phyloP scores from a whole-genome alignment of 2,113 vertebrate genomes.

The Nyctibius bracteatus region DNA sequence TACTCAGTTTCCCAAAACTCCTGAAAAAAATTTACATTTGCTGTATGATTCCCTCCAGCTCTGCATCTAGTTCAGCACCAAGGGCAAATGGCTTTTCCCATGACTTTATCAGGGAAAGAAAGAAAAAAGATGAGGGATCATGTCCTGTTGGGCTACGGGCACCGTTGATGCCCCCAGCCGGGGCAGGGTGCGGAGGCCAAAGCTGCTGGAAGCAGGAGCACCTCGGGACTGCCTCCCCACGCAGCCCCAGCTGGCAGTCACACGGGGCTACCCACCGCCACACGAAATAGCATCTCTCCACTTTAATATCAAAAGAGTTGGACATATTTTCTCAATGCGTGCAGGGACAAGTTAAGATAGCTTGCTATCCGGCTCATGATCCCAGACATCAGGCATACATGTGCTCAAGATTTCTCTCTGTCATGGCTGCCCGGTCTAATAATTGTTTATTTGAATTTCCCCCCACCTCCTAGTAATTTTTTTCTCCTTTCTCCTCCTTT shows the following conservation, averaged over 20 bases:
- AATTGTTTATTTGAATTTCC: not conserved
- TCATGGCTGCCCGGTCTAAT: not conserved
- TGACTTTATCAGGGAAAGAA: not conserved
- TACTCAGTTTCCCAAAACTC: not conserved
- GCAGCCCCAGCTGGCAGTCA: not conserved
- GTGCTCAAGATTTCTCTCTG: not conserved
- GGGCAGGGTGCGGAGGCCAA: not conserved
- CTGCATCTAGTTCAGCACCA: accelerated
- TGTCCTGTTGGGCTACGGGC: accelerated
- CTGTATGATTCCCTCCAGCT: not conserved
- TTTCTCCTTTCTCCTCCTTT: not conserved
- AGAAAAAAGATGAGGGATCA: not conserved
- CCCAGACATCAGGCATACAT: not conserved
- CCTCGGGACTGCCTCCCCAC: not conserved
- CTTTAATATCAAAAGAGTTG: not conserved
- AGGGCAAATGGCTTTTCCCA: not conserved
- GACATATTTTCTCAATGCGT: not conserved
- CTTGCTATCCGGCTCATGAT: not conserved
- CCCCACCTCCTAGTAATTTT: not conserved
- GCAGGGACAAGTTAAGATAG: not conserved
- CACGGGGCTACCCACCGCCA: not conserved
- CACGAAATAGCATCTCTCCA: not conserved
- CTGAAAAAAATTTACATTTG: not conserved
- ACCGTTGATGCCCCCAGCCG: accelerated
- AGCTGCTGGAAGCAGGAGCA: not conserved